Base-by-base conservation (phyloP, 2,888 invertebrate species). In the Macroteleia sp. region DNA sequence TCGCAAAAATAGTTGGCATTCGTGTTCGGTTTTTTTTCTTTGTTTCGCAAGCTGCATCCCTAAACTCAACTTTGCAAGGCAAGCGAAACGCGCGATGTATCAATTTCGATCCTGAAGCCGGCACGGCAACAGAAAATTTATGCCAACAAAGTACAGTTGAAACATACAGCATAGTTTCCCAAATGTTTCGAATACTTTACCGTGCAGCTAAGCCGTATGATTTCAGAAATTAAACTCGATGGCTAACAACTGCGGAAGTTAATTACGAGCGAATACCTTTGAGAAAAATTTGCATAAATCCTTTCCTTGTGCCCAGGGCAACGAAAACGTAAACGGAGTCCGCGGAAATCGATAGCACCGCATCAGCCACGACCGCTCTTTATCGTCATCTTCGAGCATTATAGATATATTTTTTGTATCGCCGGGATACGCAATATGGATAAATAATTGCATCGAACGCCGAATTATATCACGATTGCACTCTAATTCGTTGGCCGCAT, bases 131-230 rank as follows among this genome's bases (percentile, higher is more conserved):
- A 17, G 34, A 32, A 73, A 64, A 73, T 67, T 66, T 74, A 74
- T 59, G 67, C 66, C 67, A 61, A 36, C 64, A 25, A 59, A 74
- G 50, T 59, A 22, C 30, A 66, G 59, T 52, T 50, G 66, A 50
- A 67, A 67, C 59, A 54, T 36, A 61, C 46, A 41, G 41, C 66
- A 67, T 61, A 67, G 59, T 74, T 74, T 22, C 22, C 17, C 22
- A 67, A 42, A 74, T 74, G 54, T 66, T 61, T 74, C 64, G 52
- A 52, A 74, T 66, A 66, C 66, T 66, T 66, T 39, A 32, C 25
- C 52, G 34, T 16, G 41, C 41, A 14, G 62, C 30, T 41, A 56
- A 57, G 71, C 50, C 36, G 50, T 64, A 64, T 50, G 59, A 74
- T 57, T 74, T 56, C 28, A 44, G 59, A 66, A 59, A 66, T 66